A percentile compares a stretch with the other conserved stretches of the same genome.
Evolutionary conservation across 1,140 invertebrate species (phyloP).

Genomic region (Brachystomella parvula): DNA sequence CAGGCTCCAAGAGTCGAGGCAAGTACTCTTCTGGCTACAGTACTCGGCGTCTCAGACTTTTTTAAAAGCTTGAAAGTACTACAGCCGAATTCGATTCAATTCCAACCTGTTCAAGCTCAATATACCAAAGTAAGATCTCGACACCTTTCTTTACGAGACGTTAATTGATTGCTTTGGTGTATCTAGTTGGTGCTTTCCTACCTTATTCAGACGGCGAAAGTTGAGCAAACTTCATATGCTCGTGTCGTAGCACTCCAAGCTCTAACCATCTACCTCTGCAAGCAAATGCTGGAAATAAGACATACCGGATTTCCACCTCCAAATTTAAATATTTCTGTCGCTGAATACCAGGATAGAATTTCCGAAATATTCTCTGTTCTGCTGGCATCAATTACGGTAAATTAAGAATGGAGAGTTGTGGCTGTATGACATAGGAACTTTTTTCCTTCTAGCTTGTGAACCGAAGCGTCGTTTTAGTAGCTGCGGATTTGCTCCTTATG

Average conservation of each 20-base stretch:
- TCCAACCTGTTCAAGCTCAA: constrained; percentile 60
- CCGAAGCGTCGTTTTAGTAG: constrained; percentile 74
- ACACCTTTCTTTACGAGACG: constrained; percentile 10
- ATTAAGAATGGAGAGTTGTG: constrained; percentile 15
- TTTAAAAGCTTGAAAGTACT: constrained; percentile 69
- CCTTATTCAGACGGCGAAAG: constrained; percentile 71
- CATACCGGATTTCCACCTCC: constrained; percentile 8
- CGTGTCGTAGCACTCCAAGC: constrained; percentile 81
- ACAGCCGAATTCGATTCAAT: constrained; percentile 61
- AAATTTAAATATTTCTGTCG: background rate
- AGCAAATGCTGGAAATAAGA: constrained; percentile 52
- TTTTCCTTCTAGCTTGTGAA: constrained; percentile 63
- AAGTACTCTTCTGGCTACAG: constrained; percentile 76
- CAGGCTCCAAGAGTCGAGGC: constrained; percentile 54
- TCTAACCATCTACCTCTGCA: constrained; percentile 74
- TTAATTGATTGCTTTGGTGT: constrained; percentile 11
- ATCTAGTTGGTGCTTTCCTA: constrained; percentile 62
- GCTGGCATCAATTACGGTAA: constrained; percentile 73
- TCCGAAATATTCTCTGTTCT: constrained; percentile 78
- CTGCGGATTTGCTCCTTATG: constrained; percentile 71
- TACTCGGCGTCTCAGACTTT: constrained; percentile 71
- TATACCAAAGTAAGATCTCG: constrained; percentile 22
- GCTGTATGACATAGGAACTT: background rate
- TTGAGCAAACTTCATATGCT: constrained; percentile 78
- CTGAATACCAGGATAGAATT: constrained; percentile 12